Percentiles rank a stretch among this genome's conserved stretches.
phyloP scores from a whole-genome alignment of 2,888 invertebrate genomes.

The Campopleginae sp. region DNA sequence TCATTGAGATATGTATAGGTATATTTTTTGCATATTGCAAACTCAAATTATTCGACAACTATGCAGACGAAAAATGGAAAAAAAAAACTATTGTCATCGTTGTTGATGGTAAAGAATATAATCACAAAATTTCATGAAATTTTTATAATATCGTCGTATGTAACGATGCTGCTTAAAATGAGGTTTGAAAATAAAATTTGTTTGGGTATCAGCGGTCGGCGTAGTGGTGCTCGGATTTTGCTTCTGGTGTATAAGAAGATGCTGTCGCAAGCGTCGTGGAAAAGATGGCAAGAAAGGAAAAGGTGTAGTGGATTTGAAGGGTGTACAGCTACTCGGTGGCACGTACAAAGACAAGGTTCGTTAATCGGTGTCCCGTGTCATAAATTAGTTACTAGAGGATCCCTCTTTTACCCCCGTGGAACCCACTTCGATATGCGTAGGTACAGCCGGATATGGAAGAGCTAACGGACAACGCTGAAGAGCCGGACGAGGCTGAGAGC shows the following conservation, averaged over 20 bases:
- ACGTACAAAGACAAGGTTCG: conserved; percentile 99
- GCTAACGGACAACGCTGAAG: conserved; percentile 96
- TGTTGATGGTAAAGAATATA: too few relatives aligned
- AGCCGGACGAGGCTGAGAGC: conserved; percentile 95
- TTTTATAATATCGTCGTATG: too few relatives aligned
- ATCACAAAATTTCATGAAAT: too few relatives aligned
- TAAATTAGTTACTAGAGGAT: conserved; percentile 80
- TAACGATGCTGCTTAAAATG: too few relatives aligned
- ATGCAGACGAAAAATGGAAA: too few relatives aligned
- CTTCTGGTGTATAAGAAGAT: conserved; percentile 96
- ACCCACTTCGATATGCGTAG: conserved; percentile 85
- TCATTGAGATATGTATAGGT: too few relatives aligned
- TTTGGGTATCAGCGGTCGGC: conserved; percentile 87
- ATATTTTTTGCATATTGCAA: too few relatives aligned
- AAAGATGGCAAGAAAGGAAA: conserved; percentile 98
- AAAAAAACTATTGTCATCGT: too few relatives aligned
- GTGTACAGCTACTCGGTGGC: conserved; percentile 97
- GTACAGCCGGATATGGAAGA: conserved; percentile 99
- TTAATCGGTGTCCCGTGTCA: conserved; percentile 81
- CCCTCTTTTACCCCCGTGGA: conserved; percentile 81
- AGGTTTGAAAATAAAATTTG: background rate
- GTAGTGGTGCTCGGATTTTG: conserved; percentile 93
- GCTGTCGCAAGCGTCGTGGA: conserved; percentile 95
- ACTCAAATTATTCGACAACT: too few relatives aligned
- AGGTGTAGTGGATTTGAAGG: conserved; percentile 96